Evolutionary conservation across 2,797 vertebrate genomes (phyloP), one percentile per base, ranked within the genome.

Genomic region (Rousettus madagascariensis): DNA sequence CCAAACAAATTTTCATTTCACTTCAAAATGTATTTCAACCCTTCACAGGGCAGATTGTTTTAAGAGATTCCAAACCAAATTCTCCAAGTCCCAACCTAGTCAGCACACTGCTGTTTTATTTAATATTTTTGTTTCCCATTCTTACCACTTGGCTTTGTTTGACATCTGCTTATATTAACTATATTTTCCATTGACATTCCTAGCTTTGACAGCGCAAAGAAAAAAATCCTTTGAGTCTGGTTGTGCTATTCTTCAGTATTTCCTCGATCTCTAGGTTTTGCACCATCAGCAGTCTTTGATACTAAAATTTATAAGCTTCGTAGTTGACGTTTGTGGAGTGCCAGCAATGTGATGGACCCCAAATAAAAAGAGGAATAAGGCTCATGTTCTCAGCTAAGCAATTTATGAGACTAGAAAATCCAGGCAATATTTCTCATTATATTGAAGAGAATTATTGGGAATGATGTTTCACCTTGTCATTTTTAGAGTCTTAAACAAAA

Each of bases 101-200:
- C 55, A 86, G 71, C 75, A 90, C 26, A 59, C 16, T 72, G 33
- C 49, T 83, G 49, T 94, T 96, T 94, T 71, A 86, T 83, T 95
- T 94, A 82, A 83, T 83, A 90, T 86, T 96, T 95, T 78, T 61
- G 20, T 92, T 95, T 96, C 88, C 94, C 96, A 53, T 92, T 88
- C 90, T 94, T 86, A 61, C 72, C 65, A 72, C 33, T 93, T 71
- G 89, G 80, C 65, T 97, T 90, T 96, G 96, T 92, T 97, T 96
- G 93, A 94, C 82, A 92, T 95, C 95, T 96, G 92, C 92, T 96
- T 77, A 57, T 59, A 69, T 15, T 65, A 91, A 96, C 91, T 96
- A 53, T 53, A 83, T 86, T 92, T 94, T 84, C 78, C 84, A 79
- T 11, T 91, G 86, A 33, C 8, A 51, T 71, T 57, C 95, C 55